These are phyloP conservation scores for Apantesis nais DNA, from an alignment of 2,888 invertebrate genomes.

Conservation along the genomic window DNA sequence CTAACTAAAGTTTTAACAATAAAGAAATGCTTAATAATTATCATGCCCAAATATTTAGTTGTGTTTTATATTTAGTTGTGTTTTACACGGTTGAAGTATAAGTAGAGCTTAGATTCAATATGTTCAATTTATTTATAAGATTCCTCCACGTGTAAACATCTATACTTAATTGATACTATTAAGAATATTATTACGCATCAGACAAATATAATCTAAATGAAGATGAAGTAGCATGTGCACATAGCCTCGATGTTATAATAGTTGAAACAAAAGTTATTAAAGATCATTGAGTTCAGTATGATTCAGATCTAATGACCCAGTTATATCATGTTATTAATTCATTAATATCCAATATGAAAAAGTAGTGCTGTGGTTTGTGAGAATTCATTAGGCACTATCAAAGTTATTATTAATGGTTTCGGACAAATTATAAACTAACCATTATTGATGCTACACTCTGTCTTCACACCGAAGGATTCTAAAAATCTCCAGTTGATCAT, in stretches of 20 bases:
- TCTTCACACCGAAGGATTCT: conserved; percentile 17
- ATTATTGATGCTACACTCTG: conserved; percentile 1
- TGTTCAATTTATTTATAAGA: background rate
- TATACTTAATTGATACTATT: background rate
- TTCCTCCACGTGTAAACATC: background rate
- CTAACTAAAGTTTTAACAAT: background rate
- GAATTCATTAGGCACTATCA: background rate
- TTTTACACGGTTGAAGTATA: background rate
- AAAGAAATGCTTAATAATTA: background rate
- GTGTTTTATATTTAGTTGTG: background rate
- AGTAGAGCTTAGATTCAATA: too few relatives aligned
- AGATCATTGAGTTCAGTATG: background rate
- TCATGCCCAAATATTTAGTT: background rate
- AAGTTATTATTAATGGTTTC: background rate
- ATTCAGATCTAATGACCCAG: too few relatives aligned
- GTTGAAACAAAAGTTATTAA: background rate
- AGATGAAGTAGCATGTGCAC: background rate
- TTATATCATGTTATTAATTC: too few relatives aligned
- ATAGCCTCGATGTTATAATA: background rate
- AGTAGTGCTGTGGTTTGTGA: background rate
- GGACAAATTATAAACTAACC: background rate
- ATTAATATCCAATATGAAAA: too few relatives aligned
- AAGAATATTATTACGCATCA: background rate
- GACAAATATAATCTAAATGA: background rate
- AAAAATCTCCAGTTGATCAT: conserved; percentile 16